A percentile compares a stretch with the other conserved stretches of the same genome.
phyloP scores from a whole-genome alignment of 2,797 vertebrate species.

The Rhinophrynus dorsalis region DNA sequence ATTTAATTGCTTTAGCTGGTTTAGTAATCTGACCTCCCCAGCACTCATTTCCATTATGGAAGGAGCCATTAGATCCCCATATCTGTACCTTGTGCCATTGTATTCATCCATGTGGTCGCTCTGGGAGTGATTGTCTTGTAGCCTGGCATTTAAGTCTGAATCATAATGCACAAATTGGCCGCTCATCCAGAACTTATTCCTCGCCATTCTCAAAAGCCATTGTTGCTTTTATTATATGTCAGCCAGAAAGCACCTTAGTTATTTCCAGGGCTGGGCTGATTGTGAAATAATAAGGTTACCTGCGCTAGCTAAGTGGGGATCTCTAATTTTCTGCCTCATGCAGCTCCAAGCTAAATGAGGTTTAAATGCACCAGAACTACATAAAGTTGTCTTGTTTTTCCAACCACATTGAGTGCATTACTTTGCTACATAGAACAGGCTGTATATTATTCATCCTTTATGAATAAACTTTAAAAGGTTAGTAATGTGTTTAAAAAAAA shows the following conservation, averaged over 20 bases:
- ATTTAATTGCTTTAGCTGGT: too few relatives aligned
- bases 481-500: too few relatives aligned
- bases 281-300: conserved; percentile 58
- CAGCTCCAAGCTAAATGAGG: conserved; percentile 35
- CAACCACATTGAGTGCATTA: too few relatives aligned
- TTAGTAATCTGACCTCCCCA: too few relatives aligned
- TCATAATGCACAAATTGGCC: conserved; percentile 48
- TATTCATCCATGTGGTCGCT: too few relatives aligned
- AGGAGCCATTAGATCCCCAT: too few relatives aligned
- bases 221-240: conserved; percentile 45
- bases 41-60: too few relatives aligned
- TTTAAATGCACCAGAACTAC: not conserved
- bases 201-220: conserved; percentile 18
- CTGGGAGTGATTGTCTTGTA: too few relatives aligned
- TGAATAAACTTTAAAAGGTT: too few relatives aligned
- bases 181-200: conserved; percentile 48
- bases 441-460: not conserved
- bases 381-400: not conserved
- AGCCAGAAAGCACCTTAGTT: conserved; percentile 49
- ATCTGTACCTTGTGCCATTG: too few relatives aligned
- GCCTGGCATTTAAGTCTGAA: conserved; percentile 58
- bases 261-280: conserved; percentile 42
- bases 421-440: too few relatives aligned
- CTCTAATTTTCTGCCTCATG: conserved; percentile 48
- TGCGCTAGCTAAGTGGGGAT: conserved; percentile 7